Base-by-base conservation (phyloP, 2,888 invertebrate genomes). In the Drosophila infuscata region DNA sequence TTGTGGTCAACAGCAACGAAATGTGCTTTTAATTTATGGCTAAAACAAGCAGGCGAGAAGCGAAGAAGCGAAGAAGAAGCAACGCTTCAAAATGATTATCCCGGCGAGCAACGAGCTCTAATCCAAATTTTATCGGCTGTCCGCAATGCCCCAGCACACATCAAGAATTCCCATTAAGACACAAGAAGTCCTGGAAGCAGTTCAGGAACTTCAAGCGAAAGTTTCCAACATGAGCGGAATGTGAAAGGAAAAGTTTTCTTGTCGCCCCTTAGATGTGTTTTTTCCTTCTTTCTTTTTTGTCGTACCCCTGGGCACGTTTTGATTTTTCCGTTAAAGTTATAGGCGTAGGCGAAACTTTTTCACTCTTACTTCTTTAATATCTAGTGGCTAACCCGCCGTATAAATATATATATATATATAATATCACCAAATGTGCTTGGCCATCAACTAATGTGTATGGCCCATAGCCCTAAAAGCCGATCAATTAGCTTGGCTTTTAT, bases 261-360 rank as follows among this genome's bases (percentile, higher is more conserved):
- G 61, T 70, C 69, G 70, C 63, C 38, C 35, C 49, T 66, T 9
- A 41, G 48, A 17, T 41, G 8, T 41, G 20, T 25, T 58, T 64
- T 33, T 60, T 43, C 60, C 15, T 30, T 25, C 1, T 0, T 20
- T 15, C n/a, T 33, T 7, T 62, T 78, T 68, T 63, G 76, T 70
- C 56, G 60, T 58, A 52, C 72, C 74, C 77, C 35, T 71, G 78
- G 76, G 83, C 76, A 75, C 76, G 76, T 88, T 85, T 84, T 81
- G 81, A 78, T 78, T 76, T 74, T 68, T 73, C 64, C 62, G 51
- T 54, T 65, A 33, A 79, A 76, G 70, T 76, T 74, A 69, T 69
- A 32, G 71, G 65, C 69, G 20, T 36, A 58, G 33, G 32, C 25
- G 38, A 59, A 88, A 73, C 67, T 82, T 85, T 83, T 82, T 69